A percentile compares a stretch with the other conserved stretches of the same genome.
Conservation (phyloP, 2,888 invertebrate species). For the Hedya salicella region DNA sequence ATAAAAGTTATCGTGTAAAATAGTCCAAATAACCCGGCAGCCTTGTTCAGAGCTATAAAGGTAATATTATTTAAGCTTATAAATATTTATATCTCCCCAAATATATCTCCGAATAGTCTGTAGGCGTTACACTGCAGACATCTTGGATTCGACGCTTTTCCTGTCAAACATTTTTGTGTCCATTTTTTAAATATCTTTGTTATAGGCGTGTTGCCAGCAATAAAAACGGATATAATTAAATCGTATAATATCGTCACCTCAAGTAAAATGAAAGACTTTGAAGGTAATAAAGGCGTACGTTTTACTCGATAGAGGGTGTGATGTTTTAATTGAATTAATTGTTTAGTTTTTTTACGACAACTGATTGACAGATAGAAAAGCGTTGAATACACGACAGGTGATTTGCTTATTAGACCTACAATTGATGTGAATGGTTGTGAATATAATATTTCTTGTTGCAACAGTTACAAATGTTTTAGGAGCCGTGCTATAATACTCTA, state of each 20-base stretch:
- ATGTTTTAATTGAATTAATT: background rate
- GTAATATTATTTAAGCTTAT: constrained; percentile 4
- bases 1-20: background rate
- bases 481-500: constrained; percentile 25
- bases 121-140: constrained; percentile 16
- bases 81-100: background rate
- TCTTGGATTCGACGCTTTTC: constrained; percentile 12
- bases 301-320: background rate
- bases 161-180: background rate
- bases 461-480: constrained; percentile 52
- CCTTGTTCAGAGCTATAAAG: background rate
- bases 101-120: constrained; percentile 1
- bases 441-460: constrained; percentile 70
- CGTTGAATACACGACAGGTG: constrained; percentile 42
- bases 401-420: constrained; percentile 55
- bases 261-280: too few species aligned
- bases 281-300: too few species aligned
- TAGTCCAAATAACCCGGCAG: background rate
- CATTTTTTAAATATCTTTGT: too few species aligned
- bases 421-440: constrained; percentile 74
- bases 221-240: too few species aligned
- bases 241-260: too few species aligned
- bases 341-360: background rate
- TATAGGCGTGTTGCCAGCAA: too few species aligned
- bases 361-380: background rate